Evolutionary conservation across 2,888 invertebrate genomes (phyloP).

Genomic region (Xestia rhomboidea): DNA sequence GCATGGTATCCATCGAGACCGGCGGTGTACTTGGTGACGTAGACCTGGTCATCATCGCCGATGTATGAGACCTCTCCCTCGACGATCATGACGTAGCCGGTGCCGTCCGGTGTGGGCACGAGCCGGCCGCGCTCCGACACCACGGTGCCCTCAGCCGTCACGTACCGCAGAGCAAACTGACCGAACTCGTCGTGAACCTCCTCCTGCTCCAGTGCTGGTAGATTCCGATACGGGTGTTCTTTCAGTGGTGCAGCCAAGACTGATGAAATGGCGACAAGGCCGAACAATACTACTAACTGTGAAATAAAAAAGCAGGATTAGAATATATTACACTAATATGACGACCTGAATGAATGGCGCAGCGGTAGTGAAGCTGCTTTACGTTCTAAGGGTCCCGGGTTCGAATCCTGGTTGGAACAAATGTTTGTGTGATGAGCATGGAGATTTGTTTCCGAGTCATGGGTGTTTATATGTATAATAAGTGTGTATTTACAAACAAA

Average conservation of each 20-base stretch:
- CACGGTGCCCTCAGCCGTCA: too few species aligned
- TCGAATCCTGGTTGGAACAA: too few species aligned
- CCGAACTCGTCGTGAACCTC: conserved; percentile 76
- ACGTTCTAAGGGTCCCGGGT: too few species aligned
- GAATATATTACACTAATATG: background rate
- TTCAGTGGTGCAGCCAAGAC: conserved; percentile 24
- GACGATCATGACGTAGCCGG: conserved; percentile 72
- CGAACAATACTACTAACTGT: conserved; percentile 21
- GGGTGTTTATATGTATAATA: too few species aligned
- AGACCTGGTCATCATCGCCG: conserved; percentile 78
- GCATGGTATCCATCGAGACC: conserved; percentile 76
- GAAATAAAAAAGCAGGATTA: background rate
- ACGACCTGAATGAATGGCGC: too few species aligned
- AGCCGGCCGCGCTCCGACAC: too few species aligned
- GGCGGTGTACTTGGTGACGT: conserved; percentile 78
- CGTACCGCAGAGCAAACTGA: conserved; percentile 77
- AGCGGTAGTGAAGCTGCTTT: too few species aligned
- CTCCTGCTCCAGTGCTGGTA: conserved; percentile 71
- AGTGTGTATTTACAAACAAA: too few species aligned
- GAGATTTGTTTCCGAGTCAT: too few species aligned
- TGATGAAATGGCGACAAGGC: conserved; percentile 1
- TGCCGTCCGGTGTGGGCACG: conserved; percentile 70
- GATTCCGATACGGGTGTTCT: background rate
- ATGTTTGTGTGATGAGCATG: too few species aligned
- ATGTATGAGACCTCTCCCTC: conserved; percentile 79